Evolutionary conservation across 2,888 invertebrate genomes (phyloP).

Genomic region (Achlya flavicornis): DNA sequence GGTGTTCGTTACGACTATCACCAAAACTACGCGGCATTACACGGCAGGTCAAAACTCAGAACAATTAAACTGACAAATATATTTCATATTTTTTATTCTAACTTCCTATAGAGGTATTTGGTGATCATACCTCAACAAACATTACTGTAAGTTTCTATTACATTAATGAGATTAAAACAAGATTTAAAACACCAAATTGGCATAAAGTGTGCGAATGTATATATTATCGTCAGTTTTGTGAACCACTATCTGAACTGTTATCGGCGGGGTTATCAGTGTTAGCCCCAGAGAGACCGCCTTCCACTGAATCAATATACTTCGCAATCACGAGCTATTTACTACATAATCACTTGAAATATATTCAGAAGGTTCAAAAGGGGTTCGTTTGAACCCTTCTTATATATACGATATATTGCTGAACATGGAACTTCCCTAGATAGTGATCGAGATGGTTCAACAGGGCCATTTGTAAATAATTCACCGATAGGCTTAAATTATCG

Average conservation of each 20-base stretch:
- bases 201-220: constrained; percentile 8
- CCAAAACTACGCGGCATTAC: too few species aligned
- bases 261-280: constrained; percentile 35
- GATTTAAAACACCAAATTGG: constrained; percentile 16
- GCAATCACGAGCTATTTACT: constrained; percentile 12
- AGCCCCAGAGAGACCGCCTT: constrained; percentile 6
- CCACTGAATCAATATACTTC: constrained; percentile 12
- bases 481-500: not conserved
- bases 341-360: constrained; percentile 8
- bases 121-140: not conserved
- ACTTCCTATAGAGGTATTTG: not conserved
- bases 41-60: too few species aligned
- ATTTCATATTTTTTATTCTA: too few species aligned
- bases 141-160: not conserved
- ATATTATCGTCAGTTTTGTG: constrained; percentile 13
- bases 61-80: too few species aligned
- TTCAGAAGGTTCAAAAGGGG: too few species aligned
- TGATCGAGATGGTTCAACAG: not conserved
- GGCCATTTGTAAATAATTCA: not conserved
- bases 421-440: not conserved
- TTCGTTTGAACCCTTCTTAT: not conserved
- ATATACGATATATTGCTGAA: not conserved
- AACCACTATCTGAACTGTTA: constrained; percentile 29
- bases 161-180: constrained; percentile 10
- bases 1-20: too few species aligned